phyloP scores from a whole-genome alignment of 2,797 vertebrate species.

The Lepus townsendii region DNA sequence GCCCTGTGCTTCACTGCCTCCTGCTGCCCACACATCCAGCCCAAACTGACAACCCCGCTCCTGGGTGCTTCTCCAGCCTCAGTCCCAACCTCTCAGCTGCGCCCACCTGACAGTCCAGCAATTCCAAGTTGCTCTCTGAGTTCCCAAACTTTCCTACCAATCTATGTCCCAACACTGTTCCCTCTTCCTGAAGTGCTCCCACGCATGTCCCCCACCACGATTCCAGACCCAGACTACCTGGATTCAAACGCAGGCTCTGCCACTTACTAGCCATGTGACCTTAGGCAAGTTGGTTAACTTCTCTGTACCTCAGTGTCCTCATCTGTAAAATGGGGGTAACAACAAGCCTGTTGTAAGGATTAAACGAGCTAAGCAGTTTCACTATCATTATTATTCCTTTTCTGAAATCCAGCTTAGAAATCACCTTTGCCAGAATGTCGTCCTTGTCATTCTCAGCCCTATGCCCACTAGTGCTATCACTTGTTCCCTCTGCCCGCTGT shows the following conservation, averaged over 20 bases:
- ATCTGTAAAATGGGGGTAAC: not conserved
- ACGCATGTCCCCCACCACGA: not conserved
- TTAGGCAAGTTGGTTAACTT: not conserved
- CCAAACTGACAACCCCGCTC: not conserved
- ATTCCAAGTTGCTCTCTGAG: not conserved
- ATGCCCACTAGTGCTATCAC: not conserved
- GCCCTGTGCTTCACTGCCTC: not conserved
- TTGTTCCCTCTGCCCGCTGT: not conserved
- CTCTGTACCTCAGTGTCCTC: not conserved
- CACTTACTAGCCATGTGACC: not conserved
- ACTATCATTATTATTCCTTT: not conserved
- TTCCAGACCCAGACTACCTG: not conserved
- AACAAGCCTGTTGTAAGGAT: not conserved
- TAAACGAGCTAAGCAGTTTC: slow-evolving; percentile 9
- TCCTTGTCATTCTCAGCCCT: not conserved
- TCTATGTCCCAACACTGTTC: not conserved
- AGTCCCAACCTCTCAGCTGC: not conserved
- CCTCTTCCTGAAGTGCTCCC: slow-evolving; percentile 13
- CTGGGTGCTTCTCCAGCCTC: not conserved
- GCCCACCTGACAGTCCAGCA: not conserved
- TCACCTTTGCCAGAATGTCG: not conserved
- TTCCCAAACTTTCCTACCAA: not conserved
- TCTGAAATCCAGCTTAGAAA: not conserved
- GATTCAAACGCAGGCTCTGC: not conserved
- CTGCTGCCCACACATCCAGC: not conserved